Conservation (phyloP, 2,113 vertebrate species). For the Archocentrus centrarchus region DNA sequence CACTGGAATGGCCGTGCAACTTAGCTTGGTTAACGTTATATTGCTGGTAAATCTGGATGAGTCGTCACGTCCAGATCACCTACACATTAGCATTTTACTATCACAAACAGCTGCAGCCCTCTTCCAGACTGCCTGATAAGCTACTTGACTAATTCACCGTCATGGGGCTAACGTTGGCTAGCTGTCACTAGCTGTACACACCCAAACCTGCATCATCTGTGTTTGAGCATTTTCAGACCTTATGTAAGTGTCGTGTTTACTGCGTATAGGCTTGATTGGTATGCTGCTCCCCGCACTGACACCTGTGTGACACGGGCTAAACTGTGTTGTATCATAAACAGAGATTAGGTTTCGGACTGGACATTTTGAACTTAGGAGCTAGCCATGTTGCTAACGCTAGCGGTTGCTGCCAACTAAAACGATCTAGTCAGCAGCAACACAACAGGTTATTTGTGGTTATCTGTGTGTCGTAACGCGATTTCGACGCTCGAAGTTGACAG, state of each 20-base stretch:
- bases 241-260: neutral
- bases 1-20: conserved; percentile 38
- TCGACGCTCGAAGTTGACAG: conserved; percentile 18
- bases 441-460: conserved; percentile 65
- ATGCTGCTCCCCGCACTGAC: no score
- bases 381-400: conserved; percentile 49
- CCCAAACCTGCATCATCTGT: conserved; percentile 66
- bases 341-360: neutral
- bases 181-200: conserved; percentile 77
- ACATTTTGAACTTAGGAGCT: conserved; percentile 9
- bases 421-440: conserved; percentile 62
- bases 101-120: neutral
- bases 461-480: conserved; percentile 65
- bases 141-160: conserved; percentile 14
- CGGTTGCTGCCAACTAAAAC: conserved; percentile 42
- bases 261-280: fast-evolving
- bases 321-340: no score
- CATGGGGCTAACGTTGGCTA: conserved; percentile 54
- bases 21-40: conserved; percentile 15
- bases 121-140: neutral
- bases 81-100: neutral
- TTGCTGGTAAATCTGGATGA: neutral
- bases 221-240: conserved; percentile 19
- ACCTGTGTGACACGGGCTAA: neutral
- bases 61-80: neutral